phyloP scores from a whole-genome alignment of 2,888 invertebrate species.

The Empis stercorea region DNA sequence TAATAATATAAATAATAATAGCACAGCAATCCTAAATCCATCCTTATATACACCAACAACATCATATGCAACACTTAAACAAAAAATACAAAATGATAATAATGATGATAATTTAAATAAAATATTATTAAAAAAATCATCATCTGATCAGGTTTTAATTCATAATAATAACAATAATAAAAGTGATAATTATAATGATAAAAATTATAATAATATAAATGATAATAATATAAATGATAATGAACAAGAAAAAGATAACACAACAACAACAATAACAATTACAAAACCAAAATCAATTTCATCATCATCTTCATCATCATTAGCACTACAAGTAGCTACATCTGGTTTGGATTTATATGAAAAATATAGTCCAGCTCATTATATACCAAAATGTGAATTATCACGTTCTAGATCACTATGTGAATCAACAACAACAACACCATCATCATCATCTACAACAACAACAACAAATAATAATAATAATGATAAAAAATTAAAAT shows the following conservation, averaged over 20 bases:
- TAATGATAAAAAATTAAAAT: constrained; percentile 7
- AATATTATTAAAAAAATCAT: constrained; percentile 7
- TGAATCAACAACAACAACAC: constrained; percentile 20
- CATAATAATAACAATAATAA: constrained; percentile 10
- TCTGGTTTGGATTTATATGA: constrained; percentile 55
- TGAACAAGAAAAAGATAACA: constrained; percentile 13
- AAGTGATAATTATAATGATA: constrained; percentile 2
- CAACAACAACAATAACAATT: constrained; percentile 20
- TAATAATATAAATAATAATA: too few species aligned
- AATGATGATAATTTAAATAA: not conserved
- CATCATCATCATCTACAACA: constrained; percentile 10
- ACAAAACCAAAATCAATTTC: constrained; percentile 24
- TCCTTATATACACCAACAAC: not conserved
- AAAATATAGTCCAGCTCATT: constrained; percentile 63
- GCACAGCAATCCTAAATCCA: not conserved
- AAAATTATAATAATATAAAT: constrained; percentile 2
- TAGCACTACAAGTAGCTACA: constrained; percentile 42
- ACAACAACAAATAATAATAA: constrained; percentile 6
- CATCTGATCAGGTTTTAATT: constrained; percentile 11
- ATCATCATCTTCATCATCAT: constrained; percentile 37
- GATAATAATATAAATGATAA: constrained; percentile 5
- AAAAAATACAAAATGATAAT: not conserved
- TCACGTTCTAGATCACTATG: constrained; percentile 37
- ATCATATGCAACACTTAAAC: not conserved
- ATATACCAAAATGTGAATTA: constrained; percentile 46